phyloP scores from a whole-genome alignment of 2,888 invertebrate genomes.

The Hypena proboscidalis region DNA sequence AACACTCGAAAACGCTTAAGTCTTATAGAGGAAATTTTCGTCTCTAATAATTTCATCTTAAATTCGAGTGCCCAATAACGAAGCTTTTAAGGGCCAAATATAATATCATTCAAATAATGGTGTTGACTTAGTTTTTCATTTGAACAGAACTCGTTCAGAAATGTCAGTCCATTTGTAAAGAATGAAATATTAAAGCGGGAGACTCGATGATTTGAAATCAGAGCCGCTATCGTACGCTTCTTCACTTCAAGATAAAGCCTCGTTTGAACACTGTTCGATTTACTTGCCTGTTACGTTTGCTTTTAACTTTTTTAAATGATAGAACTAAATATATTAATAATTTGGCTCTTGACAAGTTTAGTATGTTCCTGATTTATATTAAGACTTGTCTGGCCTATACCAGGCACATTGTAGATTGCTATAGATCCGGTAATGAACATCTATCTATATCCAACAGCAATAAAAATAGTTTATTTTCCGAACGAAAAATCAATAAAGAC shows the following conservation, averaged over 20 bases:
- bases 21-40: conserved; percentile 13
- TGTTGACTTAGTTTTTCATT: conserved; percentile 62
- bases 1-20: conserved; percentile 15
- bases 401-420: background rate
- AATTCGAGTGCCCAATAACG: conserved; percentile 26
- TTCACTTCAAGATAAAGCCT: conserved; percentile 52
- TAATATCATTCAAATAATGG: conserved; percentile 54
- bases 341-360: too few species aligned
- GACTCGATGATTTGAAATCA: conserved; percentile 68
- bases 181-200: conserved; percentile 71
- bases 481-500: conserved; percentile 23
- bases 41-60: conserved; percentile 14
- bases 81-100: conserved; percentile 34
- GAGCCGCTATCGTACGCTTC: conserved; percentile 56
- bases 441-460: too few species aligned
- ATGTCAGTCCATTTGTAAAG: conserved; percentile 69
- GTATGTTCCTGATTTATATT: too few species aligned
- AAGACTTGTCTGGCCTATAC: too few species aligned
- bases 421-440: too few species aligned
- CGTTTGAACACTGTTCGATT: conserved; percentile 33
- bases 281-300: conserved; percentile 20
- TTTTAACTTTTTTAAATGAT: too few species aligned
- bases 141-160: conserved; percentile 59
- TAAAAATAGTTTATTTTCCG: background rate
- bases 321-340: too few species aligned